Percentiles rank a stretch among this genome's conserved stretches.
phyloP scores from a whole-genome alignment of 2,888 invertebrate species.

The Philereme transversata region DNA sequence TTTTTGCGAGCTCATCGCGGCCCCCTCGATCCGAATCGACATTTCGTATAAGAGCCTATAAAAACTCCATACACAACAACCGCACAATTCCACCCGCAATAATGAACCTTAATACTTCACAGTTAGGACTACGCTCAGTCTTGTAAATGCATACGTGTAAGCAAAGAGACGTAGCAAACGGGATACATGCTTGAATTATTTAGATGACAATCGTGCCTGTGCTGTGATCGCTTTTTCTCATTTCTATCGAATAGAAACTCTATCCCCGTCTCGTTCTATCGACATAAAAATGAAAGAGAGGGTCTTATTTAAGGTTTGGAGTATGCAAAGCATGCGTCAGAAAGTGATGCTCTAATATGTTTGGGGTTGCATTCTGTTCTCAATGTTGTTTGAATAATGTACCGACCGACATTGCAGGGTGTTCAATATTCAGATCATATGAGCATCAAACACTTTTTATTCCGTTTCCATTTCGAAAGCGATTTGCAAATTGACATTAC shows the following conservation, averaged over 20 bases:
- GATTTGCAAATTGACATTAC: constrained; percentile 29
- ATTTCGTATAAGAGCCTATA: constrained; percentile 78
- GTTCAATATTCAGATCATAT: constrained; percentile 29
- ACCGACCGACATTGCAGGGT: constrained; percentile 43
- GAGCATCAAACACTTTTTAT: constrained; percentile 29
- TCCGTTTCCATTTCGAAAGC: constrained; percentile 25
- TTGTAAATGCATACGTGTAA: constrained; percentile 35
- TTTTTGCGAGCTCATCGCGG: constrained; percentile 70
- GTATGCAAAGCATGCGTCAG: constrained; percentile 67
- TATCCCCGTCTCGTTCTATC: constrained; percentile 47
- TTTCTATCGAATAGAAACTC: constrained; percentile 66
- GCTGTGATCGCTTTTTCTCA: constrained; percentile 79
- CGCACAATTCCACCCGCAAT: constrained; percentile 22
- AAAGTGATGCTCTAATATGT: constrained; percentile 67
- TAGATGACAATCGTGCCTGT: constrained; percentile 80
- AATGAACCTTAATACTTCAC: constrained; percentile 36
- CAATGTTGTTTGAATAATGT: constrained; percentile 60
- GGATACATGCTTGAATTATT: constrained; percentile 79
- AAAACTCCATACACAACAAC: constrained; percentile 67
- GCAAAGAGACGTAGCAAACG: constrained; percentile 60
- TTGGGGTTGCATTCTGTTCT: constrained; percentile 61
- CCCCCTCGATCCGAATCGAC: constrained; percentile 73
- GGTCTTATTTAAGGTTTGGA: constrained; percentile 46
- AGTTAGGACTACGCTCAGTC: constrained; percentile 32
- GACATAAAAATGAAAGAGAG: constrained; percentile 47